phyloP scores from a whole-genome alignment of 2,888 invertebrate genomes.

The Pammene aurita region DNA sequence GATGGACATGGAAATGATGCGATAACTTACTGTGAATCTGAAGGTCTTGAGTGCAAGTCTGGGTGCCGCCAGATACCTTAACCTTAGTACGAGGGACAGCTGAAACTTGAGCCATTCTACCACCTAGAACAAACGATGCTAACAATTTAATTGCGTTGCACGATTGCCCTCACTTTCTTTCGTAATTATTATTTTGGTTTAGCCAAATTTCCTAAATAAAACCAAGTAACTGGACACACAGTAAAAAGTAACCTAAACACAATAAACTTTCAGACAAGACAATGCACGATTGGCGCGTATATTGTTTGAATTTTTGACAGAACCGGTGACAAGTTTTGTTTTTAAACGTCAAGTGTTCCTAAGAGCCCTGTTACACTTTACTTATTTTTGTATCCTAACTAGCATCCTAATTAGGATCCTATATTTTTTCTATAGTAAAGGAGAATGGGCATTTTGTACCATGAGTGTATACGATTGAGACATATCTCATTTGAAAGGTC shows the following conservation, averaged over 20 bases:
- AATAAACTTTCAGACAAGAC: neutral
- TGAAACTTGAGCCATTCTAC: slow-evolving; percentile 91
- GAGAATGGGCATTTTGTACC: too few species aligned
- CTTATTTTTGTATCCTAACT: too few species aligned
- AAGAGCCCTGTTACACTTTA: too few species aligned
- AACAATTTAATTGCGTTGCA: slow-evolving; percentile 13
- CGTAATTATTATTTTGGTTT: neutral
- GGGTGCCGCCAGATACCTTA: slow-evolving; percentile 95
- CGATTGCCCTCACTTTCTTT: neutral
- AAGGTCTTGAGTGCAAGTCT: slow-evolving; percentile 91
- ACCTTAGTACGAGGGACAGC: slow-evolving; percentile 94
- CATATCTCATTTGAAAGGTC: too few species aligned
- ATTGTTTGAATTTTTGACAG: neutral
- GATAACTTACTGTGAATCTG: slow-evolving; percentile 85
- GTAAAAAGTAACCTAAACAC: neutral
- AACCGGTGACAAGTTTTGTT: neutral
- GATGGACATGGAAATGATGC: neutral
- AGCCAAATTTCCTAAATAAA: neutral
- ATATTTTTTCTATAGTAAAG: too few species aligned
- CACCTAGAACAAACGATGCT: slow-evolving; percentile 59
- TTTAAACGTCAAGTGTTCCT: neutral
- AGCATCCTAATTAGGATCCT: too few species aligned
- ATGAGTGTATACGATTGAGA: too few species aligned
- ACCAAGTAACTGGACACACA: neutral
- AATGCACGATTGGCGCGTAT: neutral